These are phyloP conservation scores for Rhyacophila evoluta DNA, from an alignment of 2,888 invertebrate species.

Conservation along the genomic window DNA sequence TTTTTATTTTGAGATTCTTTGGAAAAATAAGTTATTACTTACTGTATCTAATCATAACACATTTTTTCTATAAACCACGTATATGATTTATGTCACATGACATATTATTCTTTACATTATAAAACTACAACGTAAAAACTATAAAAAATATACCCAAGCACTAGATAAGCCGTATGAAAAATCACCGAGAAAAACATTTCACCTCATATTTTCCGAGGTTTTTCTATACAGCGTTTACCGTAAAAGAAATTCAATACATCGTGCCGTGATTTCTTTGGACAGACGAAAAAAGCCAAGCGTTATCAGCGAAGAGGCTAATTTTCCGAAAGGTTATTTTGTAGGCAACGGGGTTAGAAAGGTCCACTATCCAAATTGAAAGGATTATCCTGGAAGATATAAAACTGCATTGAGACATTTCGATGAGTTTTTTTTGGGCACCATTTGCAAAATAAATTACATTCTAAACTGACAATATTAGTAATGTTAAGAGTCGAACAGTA, in stretches of 20 bases:
- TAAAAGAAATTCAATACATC: constrained; percentile 24
- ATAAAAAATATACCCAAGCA: neutral
- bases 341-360: constrained; percentile 2
- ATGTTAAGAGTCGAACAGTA: too few species aligned
- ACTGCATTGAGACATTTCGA: constrained; percentile 1
- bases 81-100: neutral
- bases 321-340: constrained; percentile 19
- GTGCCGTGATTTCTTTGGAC: constrained; percentile 8
- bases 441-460: neutral
- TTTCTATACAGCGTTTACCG: constrained; percentile 12
- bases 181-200: neutral
- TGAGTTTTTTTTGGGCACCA: neutral
- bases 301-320: constrained; percentile 14
- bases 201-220: constrained; percentile 4
- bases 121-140: neutral
- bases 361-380: constrained; percentile 19
- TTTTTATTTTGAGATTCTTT: too few species aligned
- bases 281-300: constrained; percentile 22
- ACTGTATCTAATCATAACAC: too few species aligned
- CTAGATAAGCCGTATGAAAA: constrained; percentile 14
- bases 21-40: too few species aligned
- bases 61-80: neutral
- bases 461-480: too few species aligned
- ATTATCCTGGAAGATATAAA: neutral
- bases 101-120: constrained; percentile 8